Percentiles rank a stretch among this genome's conserved stretches.
Conservation (phyloP, 2,888 invertebrate genomes). For the Neoitamus cyanurus region DNA sequence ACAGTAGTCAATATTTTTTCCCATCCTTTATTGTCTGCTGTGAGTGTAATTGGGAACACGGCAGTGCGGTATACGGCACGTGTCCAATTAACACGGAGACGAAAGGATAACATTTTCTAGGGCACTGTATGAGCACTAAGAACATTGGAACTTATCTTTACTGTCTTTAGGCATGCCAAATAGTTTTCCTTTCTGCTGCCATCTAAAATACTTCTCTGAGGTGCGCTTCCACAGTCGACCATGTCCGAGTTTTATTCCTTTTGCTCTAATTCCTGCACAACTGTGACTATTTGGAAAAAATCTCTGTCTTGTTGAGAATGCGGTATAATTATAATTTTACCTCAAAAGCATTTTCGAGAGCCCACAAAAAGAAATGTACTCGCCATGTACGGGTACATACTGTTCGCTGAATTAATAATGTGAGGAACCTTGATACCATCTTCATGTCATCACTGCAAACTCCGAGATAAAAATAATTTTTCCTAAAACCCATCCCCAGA, state of each 20-base stretch:
- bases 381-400: no score
- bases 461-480: background rate
- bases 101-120: background rate
- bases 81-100: background rate
- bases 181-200: background rate
- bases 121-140: background rate
- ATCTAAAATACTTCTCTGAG: background rate
- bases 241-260: background rate
- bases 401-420: background rate
- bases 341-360: background rate
- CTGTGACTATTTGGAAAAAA: background rate
- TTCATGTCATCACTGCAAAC: background rate
- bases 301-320: background rate
- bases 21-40: background rate
- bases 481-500: background rate
- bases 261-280: background rate
- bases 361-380: background rate
- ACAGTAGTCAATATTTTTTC: background rate
- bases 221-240: background rate
- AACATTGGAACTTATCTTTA: background rate
- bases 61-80: background rate
- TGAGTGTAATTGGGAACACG: background rate
- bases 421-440: background rate
- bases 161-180: conserved; percentile 1
- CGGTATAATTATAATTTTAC: background rate